phyloP scores from a whole-genome alignment of 2,113 vertebrate genomes.

The Zapus hudsonius region DNA sequence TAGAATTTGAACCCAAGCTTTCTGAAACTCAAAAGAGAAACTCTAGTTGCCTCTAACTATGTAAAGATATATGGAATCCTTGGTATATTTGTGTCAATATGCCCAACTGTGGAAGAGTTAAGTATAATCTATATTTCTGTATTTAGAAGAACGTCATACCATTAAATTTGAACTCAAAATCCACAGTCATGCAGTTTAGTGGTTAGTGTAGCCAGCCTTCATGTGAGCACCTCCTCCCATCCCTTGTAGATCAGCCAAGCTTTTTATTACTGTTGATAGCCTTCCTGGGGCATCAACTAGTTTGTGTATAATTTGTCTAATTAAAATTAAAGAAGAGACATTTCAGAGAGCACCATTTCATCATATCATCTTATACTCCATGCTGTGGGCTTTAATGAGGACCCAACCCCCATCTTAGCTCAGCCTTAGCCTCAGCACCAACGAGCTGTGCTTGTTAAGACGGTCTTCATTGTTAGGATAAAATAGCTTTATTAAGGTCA shows the following conservation, averaged over 20 bases:
- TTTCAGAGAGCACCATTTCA: slow-evolving; percentile 83
- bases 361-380: slow-evolving; percentile 83
- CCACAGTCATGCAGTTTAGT: slow-evolving; percentile 62
- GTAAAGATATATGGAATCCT: background rate
- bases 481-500: slow-evolving; percentile 87
- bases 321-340: slow-evolving; percentile 86
- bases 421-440: slow-evolving; percentile 85
- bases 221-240: slow-evolving; percentile 19
- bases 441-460: slow-evolving; percentile 86
- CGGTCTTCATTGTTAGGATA: slow-evolving; percentile 84
- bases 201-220: slow-evolving; percentile 63
- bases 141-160: background rate
- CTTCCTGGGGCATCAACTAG: slow-evolving; percentile 82
- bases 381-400: slow-evolving; percentile 87
- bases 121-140: background rate
- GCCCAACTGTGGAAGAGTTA: background rate
- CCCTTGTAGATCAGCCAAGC: slow-evolving; percentile 43
- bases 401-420: slow-evolving; percentile 86
- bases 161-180: slow-evolving; percentile 64
- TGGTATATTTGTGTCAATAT: background rate
- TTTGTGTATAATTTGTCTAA: slow-evolving; percentile 86
- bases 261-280: slow-evolving; percentile 76
- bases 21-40: slow-evolving; percentile 10
- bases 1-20: slow-evolving; percentile 15
- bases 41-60: background rate